These are phyloP conservation scores for Hemichromis elongatus DNA, from an alignment of 2,113 vertebrate species.

Conservation along the genomic window DNA sequence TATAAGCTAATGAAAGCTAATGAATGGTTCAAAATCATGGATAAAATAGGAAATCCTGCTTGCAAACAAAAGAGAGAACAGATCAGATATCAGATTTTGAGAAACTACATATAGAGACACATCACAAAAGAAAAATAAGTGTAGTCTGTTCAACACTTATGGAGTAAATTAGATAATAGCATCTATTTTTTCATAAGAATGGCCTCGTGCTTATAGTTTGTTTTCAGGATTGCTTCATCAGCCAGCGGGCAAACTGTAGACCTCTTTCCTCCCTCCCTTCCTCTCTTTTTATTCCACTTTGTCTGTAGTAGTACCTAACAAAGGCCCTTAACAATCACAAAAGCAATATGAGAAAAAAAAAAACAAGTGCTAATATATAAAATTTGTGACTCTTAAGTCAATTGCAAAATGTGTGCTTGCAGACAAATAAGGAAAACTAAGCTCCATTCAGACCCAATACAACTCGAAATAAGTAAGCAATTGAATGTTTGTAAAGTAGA, in stretches of 20 bases:
- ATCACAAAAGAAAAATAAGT: not conserved
- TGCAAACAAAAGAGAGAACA: not conserved
- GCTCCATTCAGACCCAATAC: constrained; percentile 16
- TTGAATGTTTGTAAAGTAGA: constrained; percentile 22
- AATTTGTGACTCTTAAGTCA: constrained; percentile 16
- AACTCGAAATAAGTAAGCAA: constrained; percentile 6
- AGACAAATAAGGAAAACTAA: constrained; percentile 29
- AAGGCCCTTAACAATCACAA: constrained; percentile 27
- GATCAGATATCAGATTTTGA: not conserved
- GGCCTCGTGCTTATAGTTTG: not conserved
- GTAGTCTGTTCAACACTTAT: not conserved
- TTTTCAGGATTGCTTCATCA: not conserved
- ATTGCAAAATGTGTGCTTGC: constrained; percentile 9
- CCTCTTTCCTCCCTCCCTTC: not conserved
- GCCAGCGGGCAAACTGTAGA: not conserved
- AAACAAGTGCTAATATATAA: constrained; percentile 14
- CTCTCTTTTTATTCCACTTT: not conserved
- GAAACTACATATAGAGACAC: not conserved
- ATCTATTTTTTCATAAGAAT: not conserved
- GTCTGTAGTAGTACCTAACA: not conserved
- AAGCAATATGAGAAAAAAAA: constrained; percentile 19
- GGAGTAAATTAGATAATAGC: not conserved
- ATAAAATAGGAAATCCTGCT: not conserved
- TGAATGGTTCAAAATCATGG: not conserved
- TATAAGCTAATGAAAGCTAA: not conserved